Base-by-base conservation (phyloP, 2,113 vertebrate species). In the Oreamnos americanus region DNA sequence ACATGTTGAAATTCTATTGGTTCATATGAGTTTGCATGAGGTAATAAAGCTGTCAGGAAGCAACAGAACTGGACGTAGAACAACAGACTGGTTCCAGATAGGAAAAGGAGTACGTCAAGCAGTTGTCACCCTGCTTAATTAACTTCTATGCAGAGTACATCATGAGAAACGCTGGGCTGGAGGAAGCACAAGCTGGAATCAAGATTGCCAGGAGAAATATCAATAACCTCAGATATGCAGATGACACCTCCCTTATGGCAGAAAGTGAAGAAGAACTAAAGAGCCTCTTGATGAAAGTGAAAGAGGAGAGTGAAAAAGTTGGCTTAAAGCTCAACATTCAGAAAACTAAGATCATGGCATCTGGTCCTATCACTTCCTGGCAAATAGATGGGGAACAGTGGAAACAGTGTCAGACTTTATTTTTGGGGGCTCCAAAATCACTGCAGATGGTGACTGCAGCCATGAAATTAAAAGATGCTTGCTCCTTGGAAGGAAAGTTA, bases 11-110 rank as follows among this genome's bases (percentile, higher is more conserved):
- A 99, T 99, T 99, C 99, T 99, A 99, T 99, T 99, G 99, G 99
- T 99, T 99, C 98, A 98, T 99, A 99, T 99, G 99, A 99, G 99
- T 99, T 99, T 99, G 99, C 99, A 99, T 99, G 99, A 99, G 99
- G 99, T 99, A 99, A 99, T 99, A 99, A 99, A 99, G 99, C 99
- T 99, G 99, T 99, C 33, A 67, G 33, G 16, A 67, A 67, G 62
- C 33, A 67, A 67, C 33, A n/a, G 33, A n/a, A n/a, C 62, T n/a
- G 62, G 33, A 67, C 62, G 19, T n/a, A 16, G 33, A 67, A 67
- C 3, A 67, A 67, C 33, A 9, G 16, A 19, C 33, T 67, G 62
- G 62, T 8, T 67, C 62, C 33, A n/a, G 5, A 67, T n/a, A 67
- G 62, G 33, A 67, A 67, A 67, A 67, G 62, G 16, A 67, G 33